Conservation (phyloP, 1,140 invertebrate species). For the Conus ventricosus region DNA sequence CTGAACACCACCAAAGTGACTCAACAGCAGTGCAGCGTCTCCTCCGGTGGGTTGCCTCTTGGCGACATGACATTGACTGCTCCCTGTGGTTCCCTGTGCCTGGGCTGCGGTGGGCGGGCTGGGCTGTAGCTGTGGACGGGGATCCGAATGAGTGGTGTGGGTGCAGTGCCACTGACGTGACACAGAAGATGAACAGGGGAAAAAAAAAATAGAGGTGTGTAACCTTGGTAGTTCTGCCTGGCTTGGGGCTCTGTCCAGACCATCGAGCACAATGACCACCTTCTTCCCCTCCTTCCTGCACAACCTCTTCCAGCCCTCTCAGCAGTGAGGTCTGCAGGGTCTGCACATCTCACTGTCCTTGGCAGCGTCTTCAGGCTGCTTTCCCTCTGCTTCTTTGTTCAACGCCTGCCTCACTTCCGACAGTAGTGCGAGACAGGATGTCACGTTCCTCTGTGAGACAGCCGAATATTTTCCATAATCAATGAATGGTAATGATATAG, state of each 20-base stretch:
- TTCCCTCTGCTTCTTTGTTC: neutral
- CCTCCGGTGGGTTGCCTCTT: too few relatives aligned
- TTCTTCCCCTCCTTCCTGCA: neutral
- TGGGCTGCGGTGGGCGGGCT: too few relatives aligned
- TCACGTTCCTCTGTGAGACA: neutral
- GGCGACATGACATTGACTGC: too few relatives aligned
- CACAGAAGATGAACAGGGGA: too few relatives aligned
- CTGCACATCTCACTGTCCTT: neutral
- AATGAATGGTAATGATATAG: too few relatives aligned
- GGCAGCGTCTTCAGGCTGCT: neutral
- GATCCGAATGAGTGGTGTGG: too few relatives aligned
- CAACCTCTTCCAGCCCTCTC: neutral
- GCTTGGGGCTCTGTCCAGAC: neutral
- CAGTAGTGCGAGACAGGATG: conserved; percentile 16
- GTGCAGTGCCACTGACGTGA: too few relatives aligned
- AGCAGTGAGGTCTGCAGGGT: neutral
- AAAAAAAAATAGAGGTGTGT: neutral
- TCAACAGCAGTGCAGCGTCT: too few relatives aligned
- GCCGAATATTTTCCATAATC: too few relatives aligned
- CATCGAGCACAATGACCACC: conserved; percentile 18
- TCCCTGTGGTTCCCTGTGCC: too few relatives aligned
- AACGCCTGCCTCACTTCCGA: neutral
- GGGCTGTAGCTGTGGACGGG: too few relatives aligned
- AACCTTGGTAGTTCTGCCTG: conserved; percentile 26
- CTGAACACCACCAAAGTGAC: too few relatives aligned